Percentiles rank a stretch among this genome's conserved stretches.
Conservation (phyloP, 2,797 vertebrate species). For the Gouania willdenowi region DNA sequence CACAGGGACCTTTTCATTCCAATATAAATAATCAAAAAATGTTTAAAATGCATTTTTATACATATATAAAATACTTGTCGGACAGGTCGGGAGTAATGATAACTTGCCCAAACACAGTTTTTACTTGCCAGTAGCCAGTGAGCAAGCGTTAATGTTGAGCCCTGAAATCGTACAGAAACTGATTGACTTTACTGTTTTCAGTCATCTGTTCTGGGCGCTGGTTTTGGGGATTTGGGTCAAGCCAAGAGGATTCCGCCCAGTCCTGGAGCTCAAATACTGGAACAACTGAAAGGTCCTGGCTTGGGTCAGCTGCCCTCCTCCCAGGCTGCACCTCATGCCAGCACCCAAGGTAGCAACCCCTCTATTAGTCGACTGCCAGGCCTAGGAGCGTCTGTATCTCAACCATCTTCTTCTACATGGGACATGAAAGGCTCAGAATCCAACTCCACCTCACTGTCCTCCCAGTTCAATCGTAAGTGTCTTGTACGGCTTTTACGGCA, state of each 20-base stretch:
- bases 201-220: conserved; percentile 91
- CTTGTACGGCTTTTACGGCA: too few relatives aligned
- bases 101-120: too few relatives aligned
- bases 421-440: conserved; percentile 82
- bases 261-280: conserved; percentile 86
- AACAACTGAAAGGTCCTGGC: conserved; percentile 86
- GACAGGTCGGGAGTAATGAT: too few relatives aligned
- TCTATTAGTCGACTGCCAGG: conserved; percentile 62
- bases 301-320: conserved; percentile 83
- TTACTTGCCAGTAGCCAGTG: too few relatives aligned
- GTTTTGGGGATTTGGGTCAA: conserved; percentile 87
- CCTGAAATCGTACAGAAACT: too few relatives aligned
- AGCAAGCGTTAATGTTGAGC: too few relatives aligned
- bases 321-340: conserved; percentile 58
- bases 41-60: too few relatives aligned
- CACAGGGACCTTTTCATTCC: too few relatives aligned
- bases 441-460: conserved; percentile 76
- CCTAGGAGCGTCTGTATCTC: conserved; percentile 55
- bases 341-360: conserved; percentile 62
- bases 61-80: too few relatives aligned
- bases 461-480: conserved; percentile 84
- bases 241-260: conserved; percentile 80
- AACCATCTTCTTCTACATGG: conserved; percentile 79
- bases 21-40: too few relatives aligned
- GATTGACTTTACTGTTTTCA: too few relatives aligned